These are phyloP conservation scores for Cerastis leucographa DNA, from an alignment of 2,888 invertebrate genomes.

Conservation along the genomic window DNA sequence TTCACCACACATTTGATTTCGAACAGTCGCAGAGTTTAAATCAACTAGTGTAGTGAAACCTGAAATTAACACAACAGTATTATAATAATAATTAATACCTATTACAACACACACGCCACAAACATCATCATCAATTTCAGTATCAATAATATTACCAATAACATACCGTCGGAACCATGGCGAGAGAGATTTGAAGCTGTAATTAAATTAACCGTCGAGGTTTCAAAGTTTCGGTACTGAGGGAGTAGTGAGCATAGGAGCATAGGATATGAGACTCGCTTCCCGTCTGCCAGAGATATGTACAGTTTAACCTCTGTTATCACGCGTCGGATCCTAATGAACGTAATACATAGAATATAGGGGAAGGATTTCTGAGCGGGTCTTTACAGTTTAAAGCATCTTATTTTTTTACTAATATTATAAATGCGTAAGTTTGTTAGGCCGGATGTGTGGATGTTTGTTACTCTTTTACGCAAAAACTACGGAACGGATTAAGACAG, in stretches of 20 bases:
- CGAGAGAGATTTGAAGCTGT: neutral
- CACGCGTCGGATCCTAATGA: constrained; percentile 47
- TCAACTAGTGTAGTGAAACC: neutral
- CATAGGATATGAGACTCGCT: constrained; percentile 29
- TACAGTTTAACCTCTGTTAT: constrained; percentile 50
- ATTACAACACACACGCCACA: neutral
- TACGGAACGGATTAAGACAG: neutral
- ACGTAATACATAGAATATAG: constrained; percentile 19
- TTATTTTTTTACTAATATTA: neutral
- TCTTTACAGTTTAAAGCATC: neutral
- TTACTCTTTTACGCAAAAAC: neutral
- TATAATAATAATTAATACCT: neutral
- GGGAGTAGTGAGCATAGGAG: constrained; percentile 6
- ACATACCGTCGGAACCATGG: neutral
- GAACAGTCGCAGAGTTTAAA: neutral
- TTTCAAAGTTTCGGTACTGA: constrained; percentile 13
- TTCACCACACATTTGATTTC: neutral
- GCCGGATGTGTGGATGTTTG: neutral
- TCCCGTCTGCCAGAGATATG: constrained; percentile 47
- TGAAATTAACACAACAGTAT: neutral
- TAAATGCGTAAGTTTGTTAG: neutral
- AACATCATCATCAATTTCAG: neutral
- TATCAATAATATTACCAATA: constrained; percentile 9
- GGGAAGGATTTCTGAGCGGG: neutral
- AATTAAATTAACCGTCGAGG: constrained; percentile 37